phyloP scores from a whole-genome alignment of 1,140 invertebrate species.

The Drosophila obscura region DNA sequence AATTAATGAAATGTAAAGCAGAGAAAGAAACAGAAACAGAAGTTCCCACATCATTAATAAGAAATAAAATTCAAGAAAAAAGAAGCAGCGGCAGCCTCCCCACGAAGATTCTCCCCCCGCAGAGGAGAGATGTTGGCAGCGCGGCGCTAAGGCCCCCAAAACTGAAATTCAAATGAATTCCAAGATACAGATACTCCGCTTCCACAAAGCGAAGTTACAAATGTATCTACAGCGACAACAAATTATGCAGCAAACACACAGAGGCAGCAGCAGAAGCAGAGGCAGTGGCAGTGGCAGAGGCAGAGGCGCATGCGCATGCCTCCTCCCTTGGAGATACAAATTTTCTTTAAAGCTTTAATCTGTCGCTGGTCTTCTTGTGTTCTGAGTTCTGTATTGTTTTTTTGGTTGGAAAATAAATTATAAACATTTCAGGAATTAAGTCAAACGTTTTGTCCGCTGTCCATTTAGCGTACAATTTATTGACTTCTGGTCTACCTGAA shows the following conservation, averaged over 20 bases:
- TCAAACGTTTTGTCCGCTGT: conserved; percentile 72
- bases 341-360: conserved; percentile 33
- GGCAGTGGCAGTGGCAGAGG: conserved; percentile 15
- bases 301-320: conserved; percentile 2
- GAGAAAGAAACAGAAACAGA: conserved; percentile 58
- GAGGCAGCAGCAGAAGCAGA: conserved; percentile 32
- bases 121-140: background rate
- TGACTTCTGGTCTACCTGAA: conserved; percentile 63
- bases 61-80: conserved; percentile 30
- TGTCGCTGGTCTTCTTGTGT: conserved; percentile 7
- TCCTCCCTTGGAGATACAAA: conserved; percentile 11
- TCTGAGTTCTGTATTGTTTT: conserved; percentile 14
- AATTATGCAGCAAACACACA: conserved; percentile 74
- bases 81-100: conserved; percentile 41
- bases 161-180: conserved; percentile 73
- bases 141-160: conserved; percentile 29
- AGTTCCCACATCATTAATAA: conserved; percentile 82
- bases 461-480: conserved; percentile 71
- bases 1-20: conserved; percentile 75
- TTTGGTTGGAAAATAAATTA: conserved; percentile 68
- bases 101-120: conserved; percentile 45
- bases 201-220: conserved; percentile 53
- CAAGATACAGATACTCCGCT: conserved; percentile 44
- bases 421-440: conserved; percentile 74
- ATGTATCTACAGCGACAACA: conserved; percentile 80